Base-by-base conservation (phyloP, 1,140 invertebrate genomes). In the Amyelois transitella region DNA sequence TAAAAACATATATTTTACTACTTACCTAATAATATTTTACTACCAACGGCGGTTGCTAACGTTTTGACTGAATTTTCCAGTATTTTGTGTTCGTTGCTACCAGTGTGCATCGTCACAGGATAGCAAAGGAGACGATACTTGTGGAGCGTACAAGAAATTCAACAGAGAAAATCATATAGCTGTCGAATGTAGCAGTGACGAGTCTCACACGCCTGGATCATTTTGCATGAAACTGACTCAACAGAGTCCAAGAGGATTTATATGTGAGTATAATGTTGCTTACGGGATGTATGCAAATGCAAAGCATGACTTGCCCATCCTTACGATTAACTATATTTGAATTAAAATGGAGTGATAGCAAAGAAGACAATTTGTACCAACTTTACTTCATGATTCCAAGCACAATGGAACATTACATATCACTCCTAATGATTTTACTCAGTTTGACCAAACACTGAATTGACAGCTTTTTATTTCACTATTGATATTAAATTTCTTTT, bases 161-260 rank as follows among this genome's bases (percentile, higher is more conserved):
- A 93, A 97, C 69, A 93, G 91, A 68, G 90, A 93, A 7, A 90
- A 92, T 55, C 93, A 97, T 74, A 94, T 96, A 63, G 91, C 96
- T 0, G 92, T 97, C 6, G 96, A 98, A 62, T 98, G 96, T 77
- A 95, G 94, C 65, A 96, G 92, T 75, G 96, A 97, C 72, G 96
- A 97, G 75, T 95, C 95, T 53, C 91, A 94, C 47, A 96, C 95
- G 82, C 96, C 96, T 50, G 96, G 96, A n/a, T 96, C 96, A 5
- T 97, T 98, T 83, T 98, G 96, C 85, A 95, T 97, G 81, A 97
- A 97, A 89, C 89, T 96, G 12, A 94, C 94, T 0, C 94, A 96
- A 68, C 96, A 98, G 82, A 93, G 96, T 45, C 96, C 96, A 0
- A 91, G 92, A 79, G 96, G 96, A 68, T 97, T 97, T 76, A 96